These are phyloP conservation scores for Hylaeus anthracinus DNA, from an alignment of 1,140 invertebrate species.

Conservation along the genomic window DNA sequence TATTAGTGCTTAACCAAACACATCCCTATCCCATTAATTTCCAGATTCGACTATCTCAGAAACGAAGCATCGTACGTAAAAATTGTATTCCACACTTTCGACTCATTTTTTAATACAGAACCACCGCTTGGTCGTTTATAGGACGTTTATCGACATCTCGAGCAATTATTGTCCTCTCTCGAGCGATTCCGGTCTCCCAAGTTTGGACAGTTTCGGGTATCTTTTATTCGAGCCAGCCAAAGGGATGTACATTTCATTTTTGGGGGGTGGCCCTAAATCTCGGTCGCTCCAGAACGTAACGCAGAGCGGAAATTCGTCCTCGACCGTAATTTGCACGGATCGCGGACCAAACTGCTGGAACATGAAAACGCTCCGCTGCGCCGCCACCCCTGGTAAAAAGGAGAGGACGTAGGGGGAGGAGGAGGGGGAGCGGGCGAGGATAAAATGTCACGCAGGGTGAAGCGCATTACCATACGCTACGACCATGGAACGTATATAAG, in stretches of 20 bases:
- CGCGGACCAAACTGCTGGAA: slow-evolving; percentile 60
- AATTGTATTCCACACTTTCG: too few species aligned
- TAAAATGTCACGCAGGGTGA: slow-evolving; percentile 57
- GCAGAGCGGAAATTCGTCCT: slow-evolving; percentile 51
- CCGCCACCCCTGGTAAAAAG: slow-evolving; percentile 28
- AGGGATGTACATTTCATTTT: slow-evolving; percentile 44
- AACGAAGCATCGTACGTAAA: too few species aligned
- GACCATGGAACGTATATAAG: slow-evolving; percentile 56
- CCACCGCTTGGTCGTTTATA: too few species aligned
- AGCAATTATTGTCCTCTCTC: too few species aligned
- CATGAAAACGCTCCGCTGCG: slow-evolving; percentile 56
- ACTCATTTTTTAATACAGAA: too few species aligned
- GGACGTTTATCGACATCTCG: too few species aligned
- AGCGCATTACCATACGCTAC: slow-evolving; percentile 64
- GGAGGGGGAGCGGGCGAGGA: not conserved
- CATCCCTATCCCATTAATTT: too few species aligned
- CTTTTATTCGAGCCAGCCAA: slow-evolving; percentile 11
- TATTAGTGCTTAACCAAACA: too few species aligned
- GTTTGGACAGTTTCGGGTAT: not conserved
- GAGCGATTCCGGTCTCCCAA: not conserved
- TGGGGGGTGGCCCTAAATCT: slow-evolving; percentile 42
- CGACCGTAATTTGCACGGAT: slow-evolving; percentile 64
- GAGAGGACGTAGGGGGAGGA: not conserved
- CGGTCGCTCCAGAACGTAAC: slow-evolving; percentile 47
- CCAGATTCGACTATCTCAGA: too few species aligned